Evolutionary conservation across 2,113 vertebrate species (phyloP), one percentile per base, ranked within the genome.

Genomic region (Coracopsis vasa): DNA sequence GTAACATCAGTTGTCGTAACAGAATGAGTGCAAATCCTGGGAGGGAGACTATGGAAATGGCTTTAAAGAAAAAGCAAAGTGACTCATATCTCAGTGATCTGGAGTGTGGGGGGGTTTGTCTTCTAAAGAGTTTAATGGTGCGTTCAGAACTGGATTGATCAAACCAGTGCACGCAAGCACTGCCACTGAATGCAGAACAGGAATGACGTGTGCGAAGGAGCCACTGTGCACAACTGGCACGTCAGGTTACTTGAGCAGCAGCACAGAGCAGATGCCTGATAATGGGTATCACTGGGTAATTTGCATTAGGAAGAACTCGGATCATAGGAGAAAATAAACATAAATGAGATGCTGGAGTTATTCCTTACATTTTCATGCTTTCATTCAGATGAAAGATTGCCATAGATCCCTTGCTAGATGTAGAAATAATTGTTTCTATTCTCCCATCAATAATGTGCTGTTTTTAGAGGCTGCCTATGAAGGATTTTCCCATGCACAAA

Each of bases 141-240:
- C 61, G 11, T 92, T 73, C 21, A 35, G 27, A 47, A 73, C 28
- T 21, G 20, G 35, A 20, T 64, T n/a, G 58, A 54, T 80, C 28
- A 25, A 86, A 58, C 12, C 71, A 58, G 70, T 11, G 42, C 42
- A 29, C 58, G 5, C 42, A 50, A 64, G 41, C 1, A 1, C 24
- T 78, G 88, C 60, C 39, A 2, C n/a, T 48, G 24, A 44, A 27
- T 27, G 33, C 47, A 53, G 75, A 62, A 8, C 2, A 47, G 73
- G 25, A 66, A 35, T 6, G 17, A 33, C 0, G 6, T 10, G 2
- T 18, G 5, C 0, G 1, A 8, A 44, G 70, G 16, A 67, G 42
- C 13, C 27, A 15, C 35, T 0, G 0, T 28, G 50, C 48, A n/a
- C 27, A 24, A 9, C 24, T 42, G 35, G 25, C 20, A 9, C 0